Conservation (phyloP, 2,888 invertebrate species). For the Lithosia quadra region DNA sequence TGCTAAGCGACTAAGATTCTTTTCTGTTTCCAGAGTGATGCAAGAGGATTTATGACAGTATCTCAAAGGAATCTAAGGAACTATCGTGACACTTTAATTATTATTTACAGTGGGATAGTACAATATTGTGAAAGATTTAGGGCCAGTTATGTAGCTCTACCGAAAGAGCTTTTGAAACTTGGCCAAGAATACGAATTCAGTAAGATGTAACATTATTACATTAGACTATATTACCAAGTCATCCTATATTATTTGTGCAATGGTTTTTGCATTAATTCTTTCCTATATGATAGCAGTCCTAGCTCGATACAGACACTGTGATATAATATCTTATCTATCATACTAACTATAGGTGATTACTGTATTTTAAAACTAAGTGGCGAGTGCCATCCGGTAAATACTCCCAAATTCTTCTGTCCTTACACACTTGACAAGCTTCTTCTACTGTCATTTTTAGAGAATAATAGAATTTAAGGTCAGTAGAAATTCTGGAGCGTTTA, state of each 20-base stretch:
- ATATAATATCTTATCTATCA: background rate
- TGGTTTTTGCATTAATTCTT: background rate
- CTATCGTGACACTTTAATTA: slow-evolving; percentile 14
- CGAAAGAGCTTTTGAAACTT: slow-evolving; percentile 52
- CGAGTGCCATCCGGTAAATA: too few species aligned
- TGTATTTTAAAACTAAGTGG: too few species aligned
- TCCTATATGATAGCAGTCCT: background rate
- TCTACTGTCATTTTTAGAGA: too few species aligned
- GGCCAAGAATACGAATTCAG: slow-evolving; percentile 51
- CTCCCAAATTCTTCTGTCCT: too few species aligned
- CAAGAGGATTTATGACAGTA: background rate
- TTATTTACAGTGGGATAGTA: slow-evolving; percentile 34
- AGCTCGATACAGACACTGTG: background rate
- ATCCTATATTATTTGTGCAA: background rate
- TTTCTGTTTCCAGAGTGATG: background rate
- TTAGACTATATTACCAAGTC: slow-evolving; percentile 9
- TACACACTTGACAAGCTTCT: too few species aligned
- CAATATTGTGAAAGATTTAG: slow-evolving; percentile 49
- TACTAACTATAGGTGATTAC: background rate
- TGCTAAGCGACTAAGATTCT: background rate
- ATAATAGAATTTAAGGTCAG: too few species aligned
- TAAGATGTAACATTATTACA: slow-evolving; percentile 24
- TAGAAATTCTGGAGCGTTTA: too few species aligned
- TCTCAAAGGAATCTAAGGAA: background rate
- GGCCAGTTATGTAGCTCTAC: slow-evolving; percentile 46